Evolutionary conservation across 2,888 invertebrate genomes (phyloP), one percentile per base, ranked within the genome.

Genomic region (Cheilosia grossa): DNA sequence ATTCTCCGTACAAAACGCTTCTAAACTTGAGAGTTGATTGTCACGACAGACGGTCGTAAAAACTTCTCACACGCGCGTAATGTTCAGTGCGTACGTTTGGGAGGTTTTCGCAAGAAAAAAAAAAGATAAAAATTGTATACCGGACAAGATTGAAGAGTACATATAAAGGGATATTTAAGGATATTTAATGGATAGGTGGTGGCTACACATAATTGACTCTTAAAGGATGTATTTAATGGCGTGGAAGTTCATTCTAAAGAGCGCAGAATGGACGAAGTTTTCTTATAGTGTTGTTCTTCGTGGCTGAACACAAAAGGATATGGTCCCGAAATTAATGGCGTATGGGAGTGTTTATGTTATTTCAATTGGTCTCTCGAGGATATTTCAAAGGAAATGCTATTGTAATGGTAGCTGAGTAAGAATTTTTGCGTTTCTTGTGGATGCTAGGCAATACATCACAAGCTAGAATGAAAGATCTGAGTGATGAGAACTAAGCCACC

Each of bases 191-290:
- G 81, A 75, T 81, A 85, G 85, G 85, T 85, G 85, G 85, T 85
- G 81, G 85, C 85, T 81, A 85, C 85, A 85, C 85, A 85, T 85
- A 85, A 85, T 85, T 85, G 85, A 85, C 85, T 85, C 85, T 85
- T 85, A 85, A 85, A 85, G 85, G 85, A 81, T 85, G 81, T 85
- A 85, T 85, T 85, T 85, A 85, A 85, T 85, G 85, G 85, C 47
- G 49, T 85, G 85, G 81, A 85, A 85, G 85, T 85, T 80, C 58
- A 67, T 83, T 69, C 40, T 75, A 64, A 82, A 67, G 67, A 61
- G 54, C 40, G 54, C 40, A 47, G 15, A 63, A 49, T 19, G 19
- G 10, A 33, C 44, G 13, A 69, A 58, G 37, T 63, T 83, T 80
- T 54, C 73, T 53, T 79, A 49, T 54, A 63, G 51, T 21, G 17